Evolutionary conservation across 2,113 vertebrate species (phyloP), one percentile per base, ranked within the genome.

Genomic region (Dolichotis patagonum): DNA sequence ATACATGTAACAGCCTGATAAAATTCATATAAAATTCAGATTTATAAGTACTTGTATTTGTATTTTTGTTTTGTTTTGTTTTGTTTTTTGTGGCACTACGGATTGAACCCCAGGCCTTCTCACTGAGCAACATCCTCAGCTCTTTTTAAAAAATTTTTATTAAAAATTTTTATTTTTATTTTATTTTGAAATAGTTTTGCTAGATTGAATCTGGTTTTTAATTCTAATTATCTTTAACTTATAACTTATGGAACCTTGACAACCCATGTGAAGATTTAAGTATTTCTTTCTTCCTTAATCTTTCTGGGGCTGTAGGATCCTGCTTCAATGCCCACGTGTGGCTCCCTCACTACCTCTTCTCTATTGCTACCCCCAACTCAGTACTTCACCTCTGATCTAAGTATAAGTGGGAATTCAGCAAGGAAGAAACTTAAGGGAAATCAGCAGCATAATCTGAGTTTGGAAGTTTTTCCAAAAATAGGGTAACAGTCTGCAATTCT

Each of bases 381-480:
- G 13, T 32, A 65, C 52, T 63, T 94, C n/a, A 80, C 62, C 49
- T 80, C 41, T 84, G 2, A 28, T 49, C 22, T 69, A 88, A 83
- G 49, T 56, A 60, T 85, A 32, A 62, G 35, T 49, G 52, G 32
- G 24, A 95, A 90, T 62, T 90, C 77, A 63, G 52, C 56, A 75
- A 71, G 41, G n/a, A 65, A 71, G 75, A 95, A 65, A 24, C 30
- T 77, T 87, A 54, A 49, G 35, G 41, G n/a, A 20, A 93, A 56
- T 94, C 62, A 88, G 56, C 91, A 93, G 69, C 60, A 54, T 84
- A 65, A 85, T 94, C 46, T 92, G 81, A 96, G 54, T 77, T 77
- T 93, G 77, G 85, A 90, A 78, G 63, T 88, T 82, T 97, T 96
- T 85, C 90, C 96, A 71, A 96, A 97, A 96, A 94, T 96, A 97